phyloP scores from a whole-genome alignment of 2,888 invertebrate genomes.

The Listrodromus nycthemerus region DNA sequence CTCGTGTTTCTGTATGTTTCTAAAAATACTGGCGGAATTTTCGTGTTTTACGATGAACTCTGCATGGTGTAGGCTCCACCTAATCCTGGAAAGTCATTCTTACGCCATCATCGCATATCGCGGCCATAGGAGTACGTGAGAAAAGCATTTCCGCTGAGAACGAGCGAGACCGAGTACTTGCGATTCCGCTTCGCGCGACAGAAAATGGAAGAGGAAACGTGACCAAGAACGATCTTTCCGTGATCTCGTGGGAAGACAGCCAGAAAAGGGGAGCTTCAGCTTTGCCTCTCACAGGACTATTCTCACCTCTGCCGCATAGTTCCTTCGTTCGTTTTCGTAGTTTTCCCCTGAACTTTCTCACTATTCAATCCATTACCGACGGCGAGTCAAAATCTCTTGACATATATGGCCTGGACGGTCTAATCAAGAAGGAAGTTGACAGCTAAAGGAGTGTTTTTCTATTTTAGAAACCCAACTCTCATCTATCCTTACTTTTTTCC shows the following conservation, averaged over 20 bases:
- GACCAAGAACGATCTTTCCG: neutral
- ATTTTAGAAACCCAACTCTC: slow-evolving; percentile 12
- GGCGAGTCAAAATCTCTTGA: slow-evolving; percentile 71
- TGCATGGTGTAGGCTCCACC: neutral
- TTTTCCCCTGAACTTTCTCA: slow-evolving; percentile 2
- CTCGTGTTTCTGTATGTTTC: neutral
- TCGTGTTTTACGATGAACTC: neutral
- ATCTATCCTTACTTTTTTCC: slow-evolving; percentile 20
- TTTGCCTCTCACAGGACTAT: slow-evolving; percentile 36
- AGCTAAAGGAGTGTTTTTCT: slow-evolving; percentile 65
- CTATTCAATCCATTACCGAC: slow-evolving; percentile 73
- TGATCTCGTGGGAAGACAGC: slow-evolving; percentile 19
- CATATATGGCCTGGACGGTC: slow-evolving; percentile 79
- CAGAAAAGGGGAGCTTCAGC: slow-evolving; percentile 21
- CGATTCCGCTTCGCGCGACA: slow-evolving; percentile 14
- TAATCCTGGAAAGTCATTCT: neutral
- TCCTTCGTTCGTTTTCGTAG: slow-evolving; percentile 2
- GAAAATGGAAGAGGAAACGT: slow-evolving; percentile 22
- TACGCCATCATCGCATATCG: neutral
- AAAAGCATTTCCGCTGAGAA: slow-evolving; percentile 10
- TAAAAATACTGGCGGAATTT: neutral
- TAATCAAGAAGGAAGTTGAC: slow-evolving; percentile 73
- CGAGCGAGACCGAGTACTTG: neutral
- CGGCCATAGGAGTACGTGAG: neutral
- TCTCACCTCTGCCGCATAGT: slow-evolving; percentile 23